A percentile compares a stretch with the other conserved stretches of the same genome.
phyloP scores from a whole-genome alignment of 2,113 vertebrate species.

The Aviceda subcristata region DNA sequence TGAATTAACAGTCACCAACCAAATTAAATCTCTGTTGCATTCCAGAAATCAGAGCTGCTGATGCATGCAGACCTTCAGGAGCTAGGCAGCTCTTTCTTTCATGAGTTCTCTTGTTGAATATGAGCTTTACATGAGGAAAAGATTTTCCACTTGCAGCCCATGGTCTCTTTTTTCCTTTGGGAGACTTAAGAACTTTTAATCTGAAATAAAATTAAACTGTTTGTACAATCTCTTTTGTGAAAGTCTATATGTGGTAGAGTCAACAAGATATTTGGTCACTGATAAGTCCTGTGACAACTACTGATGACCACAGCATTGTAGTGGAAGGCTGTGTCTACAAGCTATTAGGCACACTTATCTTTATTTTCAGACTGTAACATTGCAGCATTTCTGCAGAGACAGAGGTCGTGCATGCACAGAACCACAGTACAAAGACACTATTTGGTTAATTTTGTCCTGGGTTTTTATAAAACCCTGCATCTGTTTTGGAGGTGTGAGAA shows the following conservation, averaged over 20 bases:
- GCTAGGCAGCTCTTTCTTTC: not conserved
- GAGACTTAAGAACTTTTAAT: not conserved
- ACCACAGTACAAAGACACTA: not conserved
- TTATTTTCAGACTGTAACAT: not conserved
- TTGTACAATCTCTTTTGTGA: not conserved
- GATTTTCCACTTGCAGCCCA: not conserved
- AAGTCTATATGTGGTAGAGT: not conserved
- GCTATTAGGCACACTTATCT: not conserved
- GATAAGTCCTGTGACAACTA: not conserved
- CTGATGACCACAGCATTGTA: not conserved
- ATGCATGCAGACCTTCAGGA: not conserved
- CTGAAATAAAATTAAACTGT: not conserved
- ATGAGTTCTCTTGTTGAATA: not conserved
- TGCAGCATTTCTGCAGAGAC: not conserved
- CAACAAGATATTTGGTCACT: not conserved
- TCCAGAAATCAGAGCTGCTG: not conserved
- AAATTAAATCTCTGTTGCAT: not conserved
- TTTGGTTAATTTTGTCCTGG: slow-evolving; percentile 22
- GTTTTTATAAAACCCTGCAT: not conserved
- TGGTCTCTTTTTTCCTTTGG: not conserved
- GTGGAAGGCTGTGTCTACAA: not conserved
- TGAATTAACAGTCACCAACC: not conserved
- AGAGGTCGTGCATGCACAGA: not conserved
- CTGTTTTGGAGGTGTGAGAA: not conserved
- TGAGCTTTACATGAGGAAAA: not conserved